Conservation (phyloP, 2,888 invertebrate genomes). For the Glyphotaelius pellucidus region DNA sequence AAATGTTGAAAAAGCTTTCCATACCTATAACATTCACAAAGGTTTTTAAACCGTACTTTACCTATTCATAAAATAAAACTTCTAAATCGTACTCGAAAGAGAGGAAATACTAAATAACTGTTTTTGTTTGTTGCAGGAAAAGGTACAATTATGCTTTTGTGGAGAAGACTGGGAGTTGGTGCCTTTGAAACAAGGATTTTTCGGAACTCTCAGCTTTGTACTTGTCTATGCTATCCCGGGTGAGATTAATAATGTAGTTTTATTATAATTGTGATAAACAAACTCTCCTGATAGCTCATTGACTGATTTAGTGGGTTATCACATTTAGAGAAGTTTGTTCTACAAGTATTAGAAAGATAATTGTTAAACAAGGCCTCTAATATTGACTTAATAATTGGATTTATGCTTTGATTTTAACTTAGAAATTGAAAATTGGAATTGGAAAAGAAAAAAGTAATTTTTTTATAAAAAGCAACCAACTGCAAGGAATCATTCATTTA, state of each 20-base stretch:
- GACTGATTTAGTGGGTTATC: too few relatives aligned
- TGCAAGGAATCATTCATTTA: too few relatives aligned
- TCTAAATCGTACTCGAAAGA: background rate
- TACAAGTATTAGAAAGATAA: too few relatives aligned
- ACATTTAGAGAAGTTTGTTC: too few relatives aligned
- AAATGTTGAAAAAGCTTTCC: background rate
- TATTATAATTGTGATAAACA: background rate
- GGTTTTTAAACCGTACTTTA: background rate
- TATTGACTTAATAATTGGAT: too few relatives aligned
- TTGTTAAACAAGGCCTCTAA: too few relatives aligned
- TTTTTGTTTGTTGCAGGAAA: conserved; percentile 8
- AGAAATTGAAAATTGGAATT: too few relatives aligned
- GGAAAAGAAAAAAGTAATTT: too few relatives aligned
- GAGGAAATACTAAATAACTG: background rate
- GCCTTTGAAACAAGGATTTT: conserved; percentile 77
- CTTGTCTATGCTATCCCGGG: conserved; percentile 88
- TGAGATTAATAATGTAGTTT: conserved; percentile 69
- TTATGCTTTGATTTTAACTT: too few relatives aligned
- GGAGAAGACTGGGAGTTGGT: conserved; percentile 80
- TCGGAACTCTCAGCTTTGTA: conserved; percentile 83
- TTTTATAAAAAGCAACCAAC: too few relatives aligned
- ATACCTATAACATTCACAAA: background rate
- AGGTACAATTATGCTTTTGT: conserved; percentile 74
- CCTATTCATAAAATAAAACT: background rate
- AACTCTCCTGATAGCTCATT: background rate